phyloP scores from a whole-genome alignment of 2,113 vertebrate species.

The Herpailurus yagouaroundi region DNA sequence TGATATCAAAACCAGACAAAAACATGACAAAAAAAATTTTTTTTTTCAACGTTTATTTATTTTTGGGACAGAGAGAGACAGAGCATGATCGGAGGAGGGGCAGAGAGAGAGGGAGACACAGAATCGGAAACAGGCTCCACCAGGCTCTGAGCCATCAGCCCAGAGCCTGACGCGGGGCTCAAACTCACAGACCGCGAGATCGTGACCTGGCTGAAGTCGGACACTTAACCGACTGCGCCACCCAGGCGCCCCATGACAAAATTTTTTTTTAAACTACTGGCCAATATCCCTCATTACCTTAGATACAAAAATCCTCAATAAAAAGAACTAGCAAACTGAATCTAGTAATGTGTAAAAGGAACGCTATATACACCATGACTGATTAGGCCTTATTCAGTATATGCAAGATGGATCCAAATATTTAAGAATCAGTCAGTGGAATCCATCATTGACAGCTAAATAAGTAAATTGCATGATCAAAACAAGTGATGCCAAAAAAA shows the following conservation, averaged over 20 bases:
- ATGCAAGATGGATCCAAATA: not conserved
- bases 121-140: too few relatives aligned
- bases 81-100: too few relatives aligned
- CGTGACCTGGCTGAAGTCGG: too few relatives aligned
- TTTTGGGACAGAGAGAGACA: too few relatives aligned
- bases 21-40: not conserved
- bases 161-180: too few relatives aligned
- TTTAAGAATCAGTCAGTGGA: not conserved
- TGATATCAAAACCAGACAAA: not conserved
- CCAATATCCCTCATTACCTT: not conserved
- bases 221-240: too few relatives aligned
- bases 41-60: too few relatives aligned
- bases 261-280: not conserved
- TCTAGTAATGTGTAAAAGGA: not conserved
- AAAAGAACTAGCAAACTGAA: not conserved
- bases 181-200: too few relatives aligned
- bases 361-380: not conserved
- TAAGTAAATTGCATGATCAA: not conserved
- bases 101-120: too few relatives aligned
- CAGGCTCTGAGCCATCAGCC: too few relatives aligned
- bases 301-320: not conserved
- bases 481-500: not conserved
- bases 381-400: not conserved
- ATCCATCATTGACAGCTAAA: not conserved
- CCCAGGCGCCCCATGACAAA: too few relatives aligned